phyloP scores from a whole-genome alignment of 2,797 vertebrate genomes.

The Salarias fasciatus region DNA sequence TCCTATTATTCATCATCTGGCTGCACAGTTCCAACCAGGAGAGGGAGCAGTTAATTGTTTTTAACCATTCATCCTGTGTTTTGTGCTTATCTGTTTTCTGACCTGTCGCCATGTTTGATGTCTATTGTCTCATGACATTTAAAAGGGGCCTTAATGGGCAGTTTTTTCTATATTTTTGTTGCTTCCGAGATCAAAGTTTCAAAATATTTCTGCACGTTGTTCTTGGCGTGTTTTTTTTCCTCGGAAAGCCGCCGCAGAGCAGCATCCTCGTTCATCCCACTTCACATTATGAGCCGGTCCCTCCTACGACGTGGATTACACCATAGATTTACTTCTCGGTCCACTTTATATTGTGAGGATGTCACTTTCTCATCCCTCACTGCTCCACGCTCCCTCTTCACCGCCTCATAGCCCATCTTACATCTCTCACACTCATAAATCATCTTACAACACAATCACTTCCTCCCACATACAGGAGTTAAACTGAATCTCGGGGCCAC shows the following conservation, averaged over 20 bases:
- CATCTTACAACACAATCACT: constrained; percentile 21
- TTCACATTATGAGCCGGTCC: neutral
- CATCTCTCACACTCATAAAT: constrained; percentile 30
- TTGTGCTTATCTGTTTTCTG: too few relatives aligned
- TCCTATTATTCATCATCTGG: too few relatives aligned
- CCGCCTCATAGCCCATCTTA: constrained; percentile 19
- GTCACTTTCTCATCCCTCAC: constrained; percentile 3
- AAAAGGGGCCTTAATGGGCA: too few relatives aligned
- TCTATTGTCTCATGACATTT: too few relatives aligned
- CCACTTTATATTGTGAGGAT: constrained; percentile 4
- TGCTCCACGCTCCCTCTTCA: constrained; percentile 2
- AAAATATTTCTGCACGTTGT: too few relatives aligned
- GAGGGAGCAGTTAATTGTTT: too few relatives aligned
- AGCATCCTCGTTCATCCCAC: neutral
- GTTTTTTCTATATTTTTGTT: too few relatives aligned
- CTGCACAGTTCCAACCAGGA: too few relatives aligned
- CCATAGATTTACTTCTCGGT: constrained; percentile 3
- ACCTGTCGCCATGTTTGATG: too few relatives aligned
- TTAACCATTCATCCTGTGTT: too few relatives aligned
- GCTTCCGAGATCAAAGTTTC: too few relatives aligned
- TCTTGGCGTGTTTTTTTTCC: too few relatives aligned
- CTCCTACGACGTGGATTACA: constrained; percentile 1
- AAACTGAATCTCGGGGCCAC: constrained; percentile 16
- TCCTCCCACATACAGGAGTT: constrained; percentile 31
- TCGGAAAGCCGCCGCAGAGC: neutral